Base-by-base conservation (phyloP, 2,113 vertebrate genomes). In the Xiphophorus hellerii region DNA sequence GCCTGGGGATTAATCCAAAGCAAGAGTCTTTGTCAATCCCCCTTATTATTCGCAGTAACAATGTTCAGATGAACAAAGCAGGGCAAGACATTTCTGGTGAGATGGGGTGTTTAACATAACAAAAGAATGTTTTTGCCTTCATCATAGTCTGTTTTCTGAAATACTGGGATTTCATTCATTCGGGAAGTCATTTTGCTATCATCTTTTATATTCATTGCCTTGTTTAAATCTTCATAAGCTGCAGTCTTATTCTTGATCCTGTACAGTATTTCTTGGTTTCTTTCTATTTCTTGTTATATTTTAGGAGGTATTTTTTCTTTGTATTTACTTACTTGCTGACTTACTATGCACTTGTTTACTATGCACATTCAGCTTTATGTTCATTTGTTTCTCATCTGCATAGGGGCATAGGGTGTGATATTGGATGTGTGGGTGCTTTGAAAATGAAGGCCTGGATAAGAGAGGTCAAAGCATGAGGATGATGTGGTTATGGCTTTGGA, bases 81-180 rank as follows among this genome's bases (percentile, higher is more conserved):
- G 82, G 71, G 80, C 77, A 39, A 90, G 85, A 89, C 84, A 88
- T 92, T 90, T 88, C 81, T 82, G 78, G 71, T 73, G 76, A 88
- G 83, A 83, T 80, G 76, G 71, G 33, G 11, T 82, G 81, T 88
- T 93, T 92, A 90, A 92, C 92, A 93, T 92, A 85, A 93, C 91
- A 93, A 92, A 92, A 80, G 89, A 75, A 73, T 89, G 91, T 86
- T 91, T 92, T 90, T 68, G 12, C 83, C 71, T 74, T 44, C 84
- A 81, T 91, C 88, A 81, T 84, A 82, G 77, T 91, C 83, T 78
- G 84, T 74, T 89, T 76, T 67, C 80, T 80, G 84, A 84, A 85
- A 90, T 91, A 80, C 67, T 84, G 78, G 84, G 72, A 87, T 88
- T 92, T 90, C 74, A 87, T 88, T 88, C 87, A 90, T 35, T 65